These are phyloP conservation scores for Temnothorax ravouxi DNA, from an alignment of 2,888 invertebrate species.

Conservation along the genomic window DNA sequence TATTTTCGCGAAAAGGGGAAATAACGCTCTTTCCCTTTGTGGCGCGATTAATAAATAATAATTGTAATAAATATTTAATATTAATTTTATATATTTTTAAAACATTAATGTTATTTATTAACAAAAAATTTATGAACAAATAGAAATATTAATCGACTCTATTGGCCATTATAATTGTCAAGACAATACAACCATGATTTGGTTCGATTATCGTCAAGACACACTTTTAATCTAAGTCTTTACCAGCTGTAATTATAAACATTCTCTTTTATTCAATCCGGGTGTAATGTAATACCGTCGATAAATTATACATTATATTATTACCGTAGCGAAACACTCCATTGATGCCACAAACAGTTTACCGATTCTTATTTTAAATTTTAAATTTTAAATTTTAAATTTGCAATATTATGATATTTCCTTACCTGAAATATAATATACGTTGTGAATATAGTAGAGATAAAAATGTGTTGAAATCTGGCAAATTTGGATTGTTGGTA, in stretches of 20 bases:
- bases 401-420: neutral
- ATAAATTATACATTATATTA: neutral
- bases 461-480: neutral
- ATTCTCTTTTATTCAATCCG: neutral
- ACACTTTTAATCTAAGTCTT: neutral
- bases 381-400: too few relatives aligned
- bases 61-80: neutral
- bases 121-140: too few relatives aligned
- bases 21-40: too few relatives aligned
- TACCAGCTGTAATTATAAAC: neutral
- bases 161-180: too few relatives aligned
- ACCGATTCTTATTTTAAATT: neutral
- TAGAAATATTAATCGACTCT: too few relatives aligned
- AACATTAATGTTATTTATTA: too few relatives aligned
- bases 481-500: neutral
- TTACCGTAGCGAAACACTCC: neutral
- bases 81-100: too few relatives aligned
- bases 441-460: neutral
- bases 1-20: neutral
- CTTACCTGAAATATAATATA: conserved; percentile 15
- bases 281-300: neutral
- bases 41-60: neutral
- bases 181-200: too few relatives aligned
- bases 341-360: neutral
- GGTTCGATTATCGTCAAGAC: too few relatives aligned